Evolutionary conservation across 2,888 invertebrate genomes (phyloP), one percentile per base, ranked within the genome.

Genomic region (Panopea generosa): DNA sequence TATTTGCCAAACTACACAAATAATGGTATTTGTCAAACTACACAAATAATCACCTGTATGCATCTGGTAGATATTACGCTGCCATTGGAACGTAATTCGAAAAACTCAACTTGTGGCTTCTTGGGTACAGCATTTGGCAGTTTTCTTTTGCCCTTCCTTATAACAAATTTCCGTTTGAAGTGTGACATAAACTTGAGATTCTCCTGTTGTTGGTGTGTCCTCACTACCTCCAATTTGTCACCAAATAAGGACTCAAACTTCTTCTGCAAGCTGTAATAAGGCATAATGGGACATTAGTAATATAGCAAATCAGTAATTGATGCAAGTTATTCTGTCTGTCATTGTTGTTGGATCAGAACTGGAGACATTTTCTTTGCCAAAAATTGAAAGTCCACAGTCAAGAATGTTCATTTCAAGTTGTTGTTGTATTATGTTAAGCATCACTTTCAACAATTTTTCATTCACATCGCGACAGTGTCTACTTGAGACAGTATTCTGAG

Each of bases 141-240:
- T 52, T 73, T 82, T 20, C 91, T 79, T 60, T 87, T 90, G 18
- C 92, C 92, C 47, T 86, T 77, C 49, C 96, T 96, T 73, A 99
- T 98, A 47, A 99, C 95, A 93, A 99, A 99, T 91, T 97, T 96
- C 73, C 96, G 94, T 89, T 98, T 97, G 93, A 99, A 99, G 93
- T 99, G 99, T 1, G 99, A 96, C 95, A 99, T 95, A 91, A 99
- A 99, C 93, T 92, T 99, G 79, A 98, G 95, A 93, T 98, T 99
- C 93, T 99, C 99, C 93, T 99, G 99, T 92, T 99, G 99, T 93
- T 93, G 99, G 92, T 99, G 97, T 16, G 98, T 99, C 59, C 99
- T 94, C 1, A 99, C 96, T 0, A 98, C 99, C 93, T 99, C 99
- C 86, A 98, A 93, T 90, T 97, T 97, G 90, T 97, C 97, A 16